phyloP scores from a whole-genome alignment of 2,113 vertebrate genomes.

The Pedetes capensis region DNA sequence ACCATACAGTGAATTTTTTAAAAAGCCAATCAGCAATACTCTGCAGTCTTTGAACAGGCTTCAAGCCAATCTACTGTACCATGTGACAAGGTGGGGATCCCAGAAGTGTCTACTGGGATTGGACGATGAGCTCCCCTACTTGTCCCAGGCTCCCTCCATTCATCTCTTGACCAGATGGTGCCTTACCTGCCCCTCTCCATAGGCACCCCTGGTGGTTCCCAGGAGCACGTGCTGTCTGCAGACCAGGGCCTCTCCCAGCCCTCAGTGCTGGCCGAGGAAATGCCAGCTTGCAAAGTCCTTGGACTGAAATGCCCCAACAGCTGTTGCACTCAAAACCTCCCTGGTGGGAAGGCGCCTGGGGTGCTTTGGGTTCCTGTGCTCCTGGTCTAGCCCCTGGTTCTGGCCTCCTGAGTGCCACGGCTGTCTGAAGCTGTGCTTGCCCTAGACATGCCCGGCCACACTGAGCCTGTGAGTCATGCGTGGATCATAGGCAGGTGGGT shows the following conservation, averaged over 20 bases:
- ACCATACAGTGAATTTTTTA: not conserved
- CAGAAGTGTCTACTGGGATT: fast-evolving
- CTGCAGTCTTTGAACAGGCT: not conserved
- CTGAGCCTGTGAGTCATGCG: not conserved
- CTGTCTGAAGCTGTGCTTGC: not conserved
- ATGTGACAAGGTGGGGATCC: fast-evolving
- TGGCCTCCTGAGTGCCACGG: not conserved
- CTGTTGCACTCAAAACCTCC: not conserved
- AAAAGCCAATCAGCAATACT: not conserved
- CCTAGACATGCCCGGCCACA: not conserved
- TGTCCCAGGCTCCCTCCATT: fast-evolving
- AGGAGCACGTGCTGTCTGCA: fast-evolving
- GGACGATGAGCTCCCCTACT: not conserved
- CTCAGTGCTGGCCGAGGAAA: not conserved
- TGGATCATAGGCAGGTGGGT: not conserved
- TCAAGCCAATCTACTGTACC: fast-evolving
- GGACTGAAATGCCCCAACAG: not conserved
- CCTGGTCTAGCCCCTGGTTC: fast-evolving
- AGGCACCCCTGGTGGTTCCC: fast-evolving
- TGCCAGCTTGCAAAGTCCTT: not conserved
- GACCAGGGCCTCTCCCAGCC: fast-evolving
- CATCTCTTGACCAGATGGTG: not conserved
- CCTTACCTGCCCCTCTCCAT: not conserved
- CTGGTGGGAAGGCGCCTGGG: not conserved
- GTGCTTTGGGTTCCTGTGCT: not conserved